Evolutionary conservation across 2,888 invertebrate species (phyloP).

Genomic region (Apantesis nais): DNA sequence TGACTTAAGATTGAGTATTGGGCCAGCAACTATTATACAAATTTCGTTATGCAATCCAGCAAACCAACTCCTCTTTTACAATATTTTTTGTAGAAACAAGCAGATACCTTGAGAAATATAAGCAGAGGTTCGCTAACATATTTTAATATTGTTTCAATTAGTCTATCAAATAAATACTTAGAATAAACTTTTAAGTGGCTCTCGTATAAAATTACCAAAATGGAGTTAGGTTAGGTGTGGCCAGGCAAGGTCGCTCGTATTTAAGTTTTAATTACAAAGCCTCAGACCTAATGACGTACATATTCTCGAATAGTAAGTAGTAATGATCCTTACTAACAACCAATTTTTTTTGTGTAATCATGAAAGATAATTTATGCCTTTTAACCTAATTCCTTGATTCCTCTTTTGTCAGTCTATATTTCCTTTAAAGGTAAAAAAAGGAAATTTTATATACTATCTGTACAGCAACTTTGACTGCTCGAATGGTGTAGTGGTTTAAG

Average conservation of each 20-base stretch:
- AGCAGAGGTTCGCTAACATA: background rate
- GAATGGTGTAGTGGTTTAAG: too few relatives aligned
- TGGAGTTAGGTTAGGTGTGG: background rate
- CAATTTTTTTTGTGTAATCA: background rate
- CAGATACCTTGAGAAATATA: background rate
- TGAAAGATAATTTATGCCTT: background rate
- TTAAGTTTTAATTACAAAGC: conserved; percentile 1
- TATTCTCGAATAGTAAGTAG: background rate
- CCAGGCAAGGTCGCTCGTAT: background rate
- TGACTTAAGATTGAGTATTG: background rate
- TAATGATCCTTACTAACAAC: background rate
- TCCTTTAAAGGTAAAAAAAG: background rate
- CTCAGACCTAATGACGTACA: background rate
- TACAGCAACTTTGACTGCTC: too few relatives aligned
- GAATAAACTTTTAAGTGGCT: background rate
- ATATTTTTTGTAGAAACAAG: background rate
- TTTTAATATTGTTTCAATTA: background rate
- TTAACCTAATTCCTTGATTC: background rate
- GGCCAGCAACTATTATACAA: background rate
- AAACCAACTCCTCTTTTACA: background rate
- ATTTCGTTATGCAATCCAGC: background rate
- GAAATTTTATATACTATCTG: background rate
- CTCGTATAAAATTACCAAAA: background rate
- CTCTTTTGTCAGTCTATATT: background rate
- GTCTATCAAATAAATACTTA: background rate